A percentile compares a stretch with the other conserved stretches of the same genome.
Conservation (phyloP, 2,888 invertebrate genomes). For the Cepaea hortensis region DNA sequence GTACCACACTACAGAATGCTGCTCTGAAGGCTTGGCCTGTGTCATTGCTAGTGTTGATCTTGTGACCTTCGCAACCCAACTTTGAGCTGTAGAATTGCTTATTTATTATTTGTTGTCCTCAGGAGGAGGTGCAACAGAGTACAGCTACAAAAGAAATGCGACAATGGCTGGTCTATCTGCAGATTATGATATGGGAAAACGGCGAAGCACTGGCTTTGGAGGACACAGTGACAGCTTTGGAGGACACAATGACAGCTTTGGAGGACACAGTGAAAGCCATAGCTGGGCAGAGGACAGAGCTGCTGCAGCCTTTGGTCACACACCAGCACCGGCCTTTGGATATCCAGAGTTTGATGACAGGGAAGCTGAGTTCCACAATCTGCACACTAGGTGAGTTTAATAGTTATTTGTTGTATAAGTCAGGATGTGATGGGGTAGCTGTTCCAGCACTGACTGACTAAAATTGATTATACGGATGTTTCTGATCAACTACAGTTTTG, state of each 20-base stretch:
- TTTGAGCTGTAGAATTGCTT: too few relatives aligned
- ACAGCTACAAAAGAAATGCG: conserved; percentile 26
- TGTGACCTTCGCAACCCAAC: too few relatives aligned
- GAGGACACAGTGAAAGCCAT: background rate
- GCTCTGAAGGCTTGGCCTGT: too few relatives aligned
- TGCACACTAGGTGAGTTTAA: background rate
- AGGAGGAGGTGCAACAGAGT: background rate
- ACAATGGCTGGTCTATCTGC: background rate
- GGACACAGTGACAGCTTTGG: background rate
- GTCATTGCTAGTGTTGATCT: background rate
- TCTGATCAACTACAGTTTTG: too few relatives aligned
- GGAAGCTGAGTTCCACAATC: background rate
- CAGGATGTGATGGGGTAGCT: background rate
- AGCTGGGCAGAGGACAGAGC: conserved; percentile 14
- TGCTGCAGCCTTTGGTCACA: background rate
- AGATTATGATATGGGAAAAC: conserved; percentile 8
- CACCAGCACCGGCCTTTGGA: background rate
- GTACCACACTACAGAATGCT: too few relatives aligned
- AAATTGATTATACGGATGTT: background rate
- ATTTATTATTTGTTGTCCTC: too few relatives aligned
- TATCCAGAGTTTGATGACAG: conserved; percentile 4
- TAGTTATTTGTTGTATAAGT: background rate
- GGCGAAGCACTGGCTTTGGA: background rate
- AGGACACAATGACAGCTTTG: background rate
- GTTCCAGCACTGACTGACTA: background rate